Conservation (phyloP, 2,113 vertebrate genomes). For the Saguinus midas region DNA sequence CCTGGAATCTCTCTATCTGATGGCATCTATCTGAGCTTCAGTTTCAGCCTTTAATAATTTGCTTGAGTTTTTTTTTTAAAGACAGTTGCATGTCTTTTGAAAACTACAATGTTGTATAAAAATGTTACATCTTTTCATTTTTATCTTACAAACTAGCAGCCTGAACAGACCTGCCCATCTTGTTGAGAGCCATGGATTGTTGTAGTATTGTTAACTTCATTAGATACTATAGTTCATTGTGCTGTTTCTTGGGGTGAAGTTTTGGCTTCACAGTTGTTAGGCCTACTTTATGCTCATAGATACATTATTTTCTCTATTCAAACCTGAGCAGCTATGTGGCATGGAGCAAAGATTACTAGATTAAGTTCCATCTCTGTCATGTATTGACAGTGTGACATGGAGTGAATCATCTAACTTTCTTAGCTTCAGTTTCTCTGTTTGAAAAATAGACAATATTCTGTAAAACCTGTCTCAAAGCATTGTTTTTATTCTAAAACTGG, state of each 20-base stretch:
- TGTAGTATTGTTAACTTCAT: neutral
- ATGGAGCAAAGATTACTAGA: neutral
- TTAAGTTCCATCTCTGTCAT: neutral
- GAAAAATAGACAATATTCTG: neutral
- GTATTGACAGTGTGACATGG: neutral
- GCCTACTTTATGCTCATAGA: neutral
- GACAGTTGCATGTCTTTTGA: neutral
- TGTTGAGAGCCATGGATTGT: neutral
- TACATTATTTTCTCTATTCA: constrained; percentile 9
- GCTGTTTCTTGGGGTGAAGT: neutral
- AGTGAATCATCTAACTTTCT: neutral
- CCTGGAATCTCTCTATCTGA: neutral
- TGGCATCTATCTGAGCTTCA: neutral
- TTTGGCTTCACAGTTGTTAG: neutral
- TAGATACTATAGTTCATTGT: neutral
- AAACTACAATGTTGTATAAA: neutral
- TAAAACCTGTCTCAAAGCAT: neutral
- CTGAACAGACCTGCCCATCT: neutral
- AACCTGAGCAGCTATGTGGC: neutral
- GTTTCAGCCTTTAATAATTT: neutral
- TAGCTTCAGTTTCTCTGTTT: neutral
- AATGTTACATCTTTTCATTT: neutral
- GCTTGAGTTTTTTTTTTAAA: neutral
- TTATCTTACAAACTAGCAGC: neutral
- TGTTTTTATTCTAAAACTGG: neutral